A percentile compares a stretch with the other conserved stretches of the same genome.
Conservation (phyloP, 2,113 vertebrate species). For the Urocitellus parryii region DNA sequence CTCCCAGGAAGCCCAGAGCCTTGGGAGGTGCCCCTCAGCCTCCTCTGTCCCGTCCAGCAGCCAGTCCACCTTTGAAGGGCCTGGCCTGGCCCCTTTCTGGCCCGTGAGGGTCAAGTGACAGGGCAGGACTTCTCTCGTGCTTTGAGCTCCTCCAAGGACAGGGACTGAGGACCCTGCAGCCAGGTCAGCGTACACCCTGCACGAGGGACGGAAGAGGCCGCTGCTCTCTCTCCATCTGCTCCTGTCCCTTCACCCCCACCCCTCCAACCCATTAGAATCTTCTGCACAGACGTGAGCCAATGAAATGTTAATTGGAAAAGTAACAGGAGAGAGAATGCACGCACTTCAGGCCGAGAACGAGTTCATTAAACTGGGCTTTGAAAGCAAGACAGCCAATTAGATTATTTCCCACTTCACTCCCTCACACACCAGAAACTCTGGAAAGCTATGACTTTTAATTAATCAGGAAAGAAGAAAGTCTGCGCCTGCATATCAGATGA, state of each 20-base stretch:
- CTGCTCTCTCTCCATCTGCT: slow-evolving; percentile 49
- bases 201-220: neutral
- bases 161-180: neutral
- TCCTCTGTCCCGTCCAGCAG: neutral
- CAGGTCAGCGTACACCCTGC: rapidly evolving
- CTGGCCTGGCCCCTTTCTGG: no score
- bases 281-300: slow-evolving; percentile 50
- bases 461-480: slow-evolving; percentile 60
- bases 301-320: slow-evolving; percentile 78
- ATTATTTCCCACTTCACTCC: slow-evolving; percentile 70
- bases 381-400: slow-evolving; percentile 78
- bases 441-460: slow-evolving; percentile 75
- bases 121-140: no score
- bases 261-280: slow-evolving; percentile 54
- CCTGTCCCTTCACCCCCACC: neutral
- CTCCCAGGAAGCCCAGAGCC: neutral
- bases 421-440: slow-evolving; percentile 30
- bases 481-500: neutral
- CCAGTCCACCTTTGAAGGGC: neutral
- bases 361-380: slow-evolving; percentile 74
- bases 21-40: neutral
- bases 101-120: neutral
- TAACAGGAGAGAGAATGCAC: slow-evolving; percentile 70
- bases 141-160: neutral
- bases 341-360: slow-evolving; percentile 64